Percentiles rank a stretch among this genome's conserved stretches.
These are phyloP conservation scores for Lasioglossum malachurum DNA, from an alignment of 2,888 invertebrate species.

Conservation along the genomic window DNA sequence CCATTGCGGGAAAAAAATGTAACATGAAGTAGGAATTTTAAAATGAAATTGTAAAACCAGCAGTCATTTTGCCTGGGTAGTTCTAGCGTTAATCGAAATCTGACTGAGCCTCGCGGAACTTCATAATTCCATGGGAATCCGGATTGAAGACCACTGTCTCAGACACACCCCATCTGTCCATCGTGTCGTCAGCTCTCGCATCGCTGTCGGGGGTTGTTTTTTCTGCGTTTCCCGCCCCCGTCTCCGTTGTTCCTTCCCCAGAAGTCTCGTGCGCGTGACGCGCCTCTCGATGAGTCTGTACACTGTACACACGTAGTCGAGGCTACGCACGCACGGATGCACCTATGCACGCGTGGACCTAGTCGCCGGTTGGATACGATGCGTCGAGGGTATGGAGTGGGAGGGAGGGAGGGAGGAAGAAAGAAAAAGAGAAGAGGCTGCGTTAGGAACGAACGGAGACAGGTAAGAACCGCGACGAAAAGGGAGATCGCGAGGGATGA, in stretches of 20 bases:
- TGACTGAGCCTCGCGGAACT: background rate
- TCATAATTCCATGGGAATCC: background rate
- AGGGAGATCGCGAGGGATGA: conserved; percentile 4
- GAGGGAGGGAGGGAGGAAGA: background rate
- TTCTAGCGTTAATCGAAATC: background rate
- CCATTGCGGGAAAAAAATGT: too few relatives aligned
- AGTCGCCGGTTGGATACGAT: conserved; percentile 14
- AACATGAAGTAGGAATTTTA: too few relatives aligned
- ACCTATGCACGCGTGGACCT: conserved; percentile 46
- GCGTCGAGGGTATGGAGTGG: background rate
- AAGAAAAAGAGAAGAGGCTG: conserved; percentile 28
- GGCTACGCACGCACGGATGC: conserved; percentile 22
- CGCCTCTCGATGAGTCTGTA: conserved; percentile 42
- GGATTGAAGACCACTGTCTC: background rate
- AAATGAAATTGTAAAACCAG: too few relatives aligned
- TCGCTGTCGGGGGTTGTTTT: conserved; percentile 17
- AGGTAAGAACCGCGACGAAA: conserved; percentile 33
- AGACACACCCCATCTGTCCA: background rate
- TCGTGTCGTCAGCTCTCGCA: background rate
- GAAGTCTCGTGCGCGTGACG: conserved; percentile 45
- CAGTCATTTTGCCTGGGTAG: too few relatives aligned
- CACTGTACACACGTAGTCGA: background rate
- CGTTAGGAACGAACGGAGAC: conserved; percentile 43
- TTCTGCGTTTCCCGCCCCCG: background rate
- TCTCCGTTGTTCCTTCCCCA: background rate